These are phyloP conservation scores for Alca torda DNA, from an alignment of 2,797 vertebrate genomes.

Conservation along the genomic window DNA sequence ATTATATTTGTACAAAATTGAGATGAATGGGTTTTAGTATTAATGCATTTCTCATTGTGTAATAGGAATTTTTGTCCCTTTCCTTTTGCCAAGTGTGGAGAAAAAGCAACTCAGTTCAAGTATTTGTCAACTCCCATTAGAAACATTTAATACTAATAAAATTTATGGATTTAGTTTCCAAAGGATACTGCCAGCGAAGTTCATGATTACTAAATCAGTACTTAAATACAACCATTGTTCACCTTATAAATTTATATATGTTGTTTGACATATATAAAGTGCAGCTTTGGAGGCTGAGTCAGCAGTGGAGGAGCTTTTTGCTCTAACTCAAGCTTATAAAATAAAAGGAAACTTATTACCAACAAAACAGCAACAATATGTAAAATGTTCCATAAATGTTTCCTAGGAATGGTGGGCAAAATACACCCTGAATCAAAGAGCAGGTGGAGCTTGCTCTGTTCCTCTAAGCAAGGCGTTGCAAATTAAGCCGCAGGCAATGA, in stretches of 20 bases:
- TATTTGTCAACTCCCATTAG: conserved; percentile 99
- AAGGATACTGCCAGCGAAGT: conserved; percentile 88
- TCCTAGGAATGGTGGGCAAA: conserved; percentile 1
- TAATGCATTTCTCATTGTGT: conserved; percentile 83
- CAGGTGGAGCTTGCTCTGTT: neutral
- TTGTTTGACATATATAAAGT: conserved; percentile 73
- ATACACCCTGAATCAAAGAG: neutral
- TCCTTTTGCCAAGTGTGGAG: conserved; percentile 84
- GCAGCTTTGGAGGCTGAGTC: conserved; percentile 67
- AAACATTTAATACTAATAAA: conserved; percentile 95
- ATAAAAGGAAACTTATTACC: conserved; percentile 66
- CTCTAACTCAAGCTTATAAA: conserved; percentile 57
- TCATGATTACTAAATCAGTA: conserved; percentile 82
- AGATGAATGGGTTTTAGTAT: conserved; percentile 87
- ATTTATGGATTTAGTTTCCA: conserved; percentile 92
- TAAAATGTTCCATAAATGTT: neutral
- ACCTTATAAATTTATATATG: conserved; percentile 82
- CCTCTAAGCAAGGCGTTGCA: neutral
- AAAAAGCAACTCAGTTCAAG: conserved; percentile 88
- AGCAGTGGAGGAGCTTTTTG: conserved; percentile 40
- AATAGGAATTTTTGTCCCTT: conserved; percentile 83
- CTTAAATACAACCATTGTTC: conserved; percentile 90
- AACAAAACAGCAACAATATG: conserved; percentile 15
- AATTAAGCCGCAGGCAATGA: neutral
- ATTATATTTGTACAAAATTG: conserved; percentile 87